Base-by-base conservation (phyloP, 2,113 vertebrate species). In the Phrynosoma platyrhinos region DNA sequence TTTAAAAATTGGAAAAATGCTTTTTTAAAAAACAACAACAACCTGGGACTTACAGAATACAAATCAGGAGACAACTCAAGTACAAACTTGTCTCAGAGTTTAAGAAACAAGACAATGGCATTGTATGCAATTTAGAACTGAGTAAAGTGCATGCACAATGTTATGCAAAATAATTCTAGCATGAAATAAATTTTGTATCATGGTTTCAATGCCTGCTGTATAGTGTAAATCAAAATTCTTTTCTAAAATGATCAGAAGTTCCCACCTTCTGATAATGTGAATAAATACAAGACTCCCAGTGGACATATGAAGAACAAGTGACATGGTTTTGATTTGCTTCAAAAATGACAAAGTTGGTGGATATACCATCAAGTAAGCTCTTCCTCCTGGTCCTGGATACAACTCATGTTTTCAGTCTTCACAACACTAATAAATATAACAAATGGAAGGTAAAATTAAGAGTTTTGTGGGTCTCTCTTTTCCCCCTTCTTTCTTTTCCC, bases 171-270 rank as follows among this genome's bases (percentile, higher is more conserved):
- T 95, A 96, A 98, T 97, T 97, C 97, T 95, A 99, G 98, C 98
- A 99, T 99, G 98, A 98, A 99, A 99, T 99, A 99, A 99, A 99
- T 99, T 98, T 99, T 99, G 96, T 99, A 98, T 96, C 95, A 96
- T 94, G 96, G 95, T 97, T 97, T 97, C 96, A 93, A 94, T 96
- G 96, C 96, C 96, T 96, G 94, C 94, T 97, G 95, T 97, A 95
- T 95, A 97, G 94, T 96, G 93, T 96, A 97, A 97, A 97, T 95
- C 94, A 96, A 96, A 97, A 97, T 96, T 96, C 95, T 96, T 96
- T 97, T 95, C 95, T 94, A 95, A 96, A 97, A 95, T 83, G 75
- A 95, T 93, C 52, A 94, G 95, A 95, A 94, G 95, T 94, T 97
- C 96, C 96, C 92, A 93, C 91, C 92, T 96, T 95, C 96, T 95